Evolutionary conservation across 2,113 vertebrate genomes (phyloP).

Genomic region (Plestiodon gilberti): DNA sequence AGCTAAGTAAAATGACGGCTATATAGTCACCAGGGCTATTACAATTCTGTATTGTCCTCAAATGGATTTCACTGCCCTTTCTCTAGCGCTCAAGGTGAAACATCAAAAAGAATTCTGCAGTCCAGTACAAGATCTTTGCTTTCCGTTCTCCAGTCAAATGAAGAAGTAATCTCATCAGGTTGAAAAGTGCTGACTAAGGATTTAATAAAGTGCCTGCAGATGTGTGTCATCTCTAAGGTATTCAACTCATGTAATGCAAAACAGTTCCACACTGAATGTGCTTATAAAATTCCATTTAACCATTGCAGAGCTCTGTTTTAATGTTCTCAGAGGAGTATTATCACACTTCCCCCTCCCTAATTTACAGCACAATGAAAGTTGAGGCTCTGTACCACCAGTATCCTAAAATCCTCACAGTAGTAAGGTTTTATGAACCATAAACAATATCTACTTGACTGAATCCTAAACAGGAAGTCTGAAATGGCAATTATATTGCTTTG

Average conservation of each 20-base stretch:
- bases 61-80: conserved; percentile 67
- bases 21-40: neutral
- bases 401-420: conserved; percentile 75
- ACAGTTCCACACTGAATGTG: conserved; percentile 81
- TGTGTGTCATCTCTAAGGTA: conserved; percentile 93
- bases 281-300: conserved; percentile 87
- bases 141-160: conserved; percentile 88
- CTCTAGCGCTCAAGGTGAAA: conserved; percentile 80
- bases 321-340: conserved; percentile 78
- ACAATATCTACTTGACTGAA: conserved; percentile 75
- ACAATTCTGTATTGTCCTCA: conserved; percentile 47
- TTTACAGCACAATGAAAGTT: conserved; percentile 81
- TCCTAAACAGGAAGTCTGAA: conserved; percentile 74
- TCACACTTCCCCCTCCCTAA: conserved; percentile 65
- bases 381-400: conserved; percentile 62
- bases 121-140: conserved; percentile 80
- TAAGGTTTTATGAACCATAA: conserved; percentile 82
- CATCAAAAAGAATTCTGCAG: conserved; percentile 83
- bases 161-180: conserved; percentile 94
- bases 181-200: conserved; percentile 91
- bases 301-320: conserved; percentile 76
- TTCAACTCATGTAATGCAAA: conserved; percentile 96
- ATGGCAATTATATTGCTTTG: conserved; percentile 53
- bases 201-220: conserved; percentile 92
- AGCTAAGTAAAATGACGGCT: conserved; percentile 52